These are phyloP conservation scores for Drosophila sechellia DNA, from an alignment of 1,140 invertebrate genomes.

Conservation along the genomic window DNA sequence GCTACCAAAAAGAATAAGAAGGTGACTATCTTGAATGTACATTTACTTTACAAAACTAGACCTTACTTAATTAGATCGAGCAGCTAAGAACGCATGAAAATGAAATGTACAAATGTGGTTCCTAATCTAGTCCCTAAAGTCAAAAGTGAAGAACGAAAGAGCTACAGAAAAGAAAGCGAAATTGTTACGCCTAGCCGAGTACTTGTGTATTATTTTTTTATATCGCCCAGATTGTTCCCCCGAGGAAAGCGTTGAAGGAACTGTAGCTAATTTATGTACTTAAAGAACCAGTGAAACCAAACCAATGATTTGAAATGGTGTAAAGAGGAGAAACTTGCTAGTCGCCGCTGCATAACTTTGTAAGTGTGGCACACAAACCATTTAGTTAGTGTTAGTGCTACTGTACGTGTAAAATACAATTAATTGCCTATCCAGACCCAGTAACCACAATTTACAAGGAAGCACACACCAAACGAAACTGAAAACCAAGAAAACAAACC, in stretches of 20 bases:
- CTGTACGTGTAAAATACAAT: conserved; percentile 43
- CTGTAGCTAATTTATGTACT: conserved; percentile 75
- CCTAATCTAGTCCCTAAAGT: conserved; percentile 83
- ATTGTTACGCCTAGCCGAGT: conserved; percentile 53
- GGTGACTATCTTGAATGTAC: conserved; percentile 53
- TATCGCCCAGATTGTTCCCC: conserved; percentile 11
- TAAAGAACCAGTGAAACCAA: conserved; percentile 32
- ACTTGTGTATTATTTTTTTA: conserved; percentile 63
- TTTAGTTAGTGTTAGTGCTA: conserved; percentile 53
- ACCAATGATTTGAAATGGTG: neutral
- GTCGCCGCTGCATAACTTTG: conserved; percentile 67
- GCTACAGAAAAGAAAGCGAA: conserved; percentile 8
- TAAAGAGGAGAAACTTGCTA: conserved; percentile 53
- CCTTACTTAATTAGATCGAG: conserved; percentile 31
- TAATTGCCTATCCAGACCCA: conserved; percentile 25
- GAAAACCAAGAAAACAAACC: conserved; percentile 27
- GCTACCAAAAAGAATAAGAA: conserved; percentile 41
- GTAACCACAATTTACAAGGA: conserved; percentile 62
- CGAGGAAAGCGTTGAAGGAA: conserved; percentile 52
- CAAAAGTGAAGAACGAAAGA: conserved; percentile 15
- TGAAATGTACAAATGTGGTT: conserved; percentile 84
- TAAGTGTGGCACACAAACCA: conserved; percentile 55
- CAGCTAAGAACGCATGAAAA: conserved; percentile 48
- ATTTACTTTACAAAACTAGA: conserved; percentile 69
- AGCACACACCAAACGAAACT: conserved; percentile 8